Conservation (phyloP, 1,140 invertebrate species). For the Laodelphax striatellus region DNA sequence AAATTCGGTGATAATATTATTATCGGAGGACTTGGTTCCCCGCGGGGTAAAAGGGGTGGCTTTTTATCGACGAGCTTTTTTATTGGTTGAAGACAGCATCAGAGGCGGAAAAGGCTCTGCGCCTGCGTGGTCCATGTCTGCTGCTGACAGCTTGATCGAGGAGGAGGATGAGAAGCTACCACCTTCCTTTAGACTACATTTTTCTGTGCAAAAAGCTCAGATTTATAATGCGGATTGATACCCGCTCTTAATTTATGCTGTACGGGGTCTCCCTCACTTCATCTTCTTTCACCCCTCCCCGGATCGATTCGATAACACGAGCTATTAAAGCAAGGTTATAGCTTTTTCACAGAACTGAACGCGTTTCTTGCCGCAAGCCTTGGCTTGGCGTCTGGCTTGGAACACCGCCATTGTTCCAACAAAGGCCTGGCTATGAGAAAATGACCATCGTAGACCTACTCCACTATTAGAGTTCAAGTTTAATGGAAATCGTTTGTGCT, state of each 20-base stretch:
- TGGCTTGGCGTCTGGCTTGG: no score
- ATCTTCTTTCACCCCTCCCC: background rate
- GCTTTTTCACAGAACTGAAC: no score
- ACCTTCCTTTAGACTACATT: background rate
- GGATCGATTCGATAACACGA: background rate
- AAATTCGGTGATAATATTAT: slow-evolving; percentile 1
- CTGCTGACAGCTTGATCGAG: slow-evolving; percentile 7
- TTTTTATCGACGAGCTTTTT: slow-evolving; percentile 5
- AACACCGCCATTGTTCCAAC: no score
- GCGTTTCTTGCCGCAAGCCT: no score
- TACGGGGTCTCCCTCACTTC: background rate
- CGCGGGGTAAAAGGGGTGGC: background rate
- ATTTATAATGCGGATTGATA: slow-evolving; percentile 2
- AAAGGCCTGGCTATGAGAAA: no score
- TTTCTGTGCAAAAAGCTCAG: background rate
- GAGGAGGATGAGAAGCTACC: background rate
- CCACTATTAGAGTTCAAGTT: no score
- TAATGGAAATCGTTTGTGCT: no score
- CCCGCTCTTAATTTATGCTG: background rate
- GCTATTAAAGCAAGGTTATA: no score
- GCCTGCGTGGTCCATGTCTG: background rate
- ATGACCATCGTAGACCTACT: no score
- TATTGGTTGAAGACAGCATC: slow-evolving; percentile 4
- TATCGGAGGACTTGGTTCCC: background rate
- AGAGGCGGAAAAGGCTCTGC: background rate